A percentile compares a stretch with the other conserved stretches of the same genome.
Conservation (phyloP, 2,888 invertebrate species). For the Chalcis sispes region DNA sequence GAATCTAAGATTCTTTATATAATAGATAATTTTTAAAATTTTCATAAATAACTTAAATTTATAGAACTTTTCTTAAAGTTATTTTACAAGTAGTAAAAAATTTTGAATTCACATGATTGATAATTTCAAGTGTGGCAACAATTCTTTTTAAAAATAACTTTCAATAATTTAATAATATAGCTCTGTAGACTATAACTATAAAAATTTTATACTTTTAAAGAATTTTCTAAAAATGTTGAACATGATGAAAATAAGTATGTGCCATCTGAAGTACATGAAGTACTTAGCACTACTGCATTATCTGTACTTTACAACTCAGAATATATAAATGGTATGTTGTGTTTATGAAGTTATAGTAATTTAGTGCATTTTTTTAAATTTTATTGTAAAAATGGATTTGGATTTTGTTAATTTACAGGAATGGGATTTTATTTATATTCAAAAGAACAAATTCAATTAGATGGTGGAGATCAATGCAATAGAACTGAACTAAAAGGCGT, state of each 20-base stretch:
- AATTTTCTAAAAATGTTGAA: slow-evolving; percentile 50
- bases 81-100: too few species aligned
- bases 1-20: too few species aligned
- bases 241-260: slow-evolving; percentile 53
- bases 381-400: too few species aligned
- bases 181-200: too few species aligned
- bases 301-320: slow-evolving; percentile 86
- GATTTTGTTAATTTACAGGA: slow-evolving; percentile 74
- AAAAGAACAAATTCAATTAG: slow-evolving; percentile 77
- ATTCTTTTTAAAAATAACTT: slow-evolving; percentile 21
- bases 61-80: too few species aligned
- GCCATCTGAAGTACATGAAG: slow-evolving; percentile 65
- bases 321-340: slow-evolving; percentile 81
- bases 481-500: slow-evolving; percentile 57
- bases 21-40: too few species aligned
- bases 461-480: slow-evolving; percentile 76
- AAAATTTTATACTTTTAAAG: slow-evolving; percentile 57
- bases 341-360: slow-evolving; percentile 23
- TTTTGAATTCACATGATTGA: too few species aligned
- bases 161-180: too few species aligned
- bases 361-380: slow-evolving; percentile 4
- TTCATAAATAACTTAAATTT: too few species aligned
- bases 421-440: slow-evolving; percentile 88
- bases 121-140: neutral
- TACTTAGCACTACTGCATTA: slow-evolving; percentile 81